These are phyloP conservation scores for Chaetodon trifascialis DNA, from an alignment of 2,113 vertebrate species.

Conservation along the genomic window DNA sequence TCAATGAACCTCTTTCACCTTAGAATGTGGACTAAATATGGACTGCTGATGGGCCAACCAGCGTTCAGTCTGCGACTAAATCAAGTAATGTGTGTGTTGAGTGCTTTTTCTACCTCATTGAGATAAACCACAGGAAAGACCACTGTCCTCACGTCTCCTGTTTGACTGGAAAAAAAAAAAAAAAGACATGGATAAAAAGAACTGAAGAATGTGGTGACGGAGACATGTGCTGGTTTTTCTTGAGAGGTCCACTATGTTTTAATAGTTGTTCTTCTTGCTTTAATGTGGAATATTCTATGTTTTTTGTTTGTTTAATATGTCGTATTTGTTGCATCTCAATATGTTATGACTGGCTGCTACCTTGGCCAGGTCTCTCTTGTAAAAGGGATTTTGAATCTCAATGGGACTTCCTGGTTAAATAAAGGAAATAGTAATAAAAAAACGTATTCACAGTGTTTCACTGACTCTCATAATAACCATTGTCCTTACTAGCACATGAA, in stretches of 20 bases:
- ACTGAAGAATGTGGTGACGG: too few relatives aligned
- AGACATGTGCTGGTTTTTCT: too few relatives aligned
- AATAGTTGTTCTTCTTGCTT: too few relatives aligned
- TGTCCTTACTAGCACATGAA: neutral
- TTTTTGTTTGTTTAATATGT: too few relatives aligned
- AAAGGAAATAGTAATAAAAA: neutral
- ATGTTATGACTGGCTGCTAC: too few relatives aligned
- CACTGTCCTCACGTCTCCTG: constrained; percentile 86
- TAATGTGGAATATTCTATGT: too few relatives aligned
- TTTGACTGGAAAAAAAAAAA: constrained; percentile 83
- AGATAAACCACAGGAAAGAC: constrained; percentile 93
- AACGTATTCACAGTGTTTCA: neutral
- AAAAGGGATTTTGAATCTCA: too few relatives aligned
- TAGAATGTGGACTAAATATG: neutral
- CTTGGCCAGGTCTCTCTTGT: too few relatives aligned
- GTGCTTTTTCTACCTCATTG: constrained; percentile 86
- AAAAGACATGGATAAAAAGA: neutral
- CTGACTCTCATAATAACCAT: neutral
- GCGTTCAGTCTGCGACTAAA: neutral
- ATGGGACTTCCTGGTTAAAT: too few relatives aligned
- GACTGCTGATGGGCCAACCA: neutral
- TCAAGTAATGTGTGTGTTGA: neutral
- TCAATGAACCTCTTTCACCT: neutral
- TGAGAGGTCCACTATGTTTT: too few relatives aligned
- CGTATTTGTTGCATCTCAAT: too few relatives aligned